Conservation (phyloP, 2,888 invertebrate species). For the Ethmia dodecea region DNA sequence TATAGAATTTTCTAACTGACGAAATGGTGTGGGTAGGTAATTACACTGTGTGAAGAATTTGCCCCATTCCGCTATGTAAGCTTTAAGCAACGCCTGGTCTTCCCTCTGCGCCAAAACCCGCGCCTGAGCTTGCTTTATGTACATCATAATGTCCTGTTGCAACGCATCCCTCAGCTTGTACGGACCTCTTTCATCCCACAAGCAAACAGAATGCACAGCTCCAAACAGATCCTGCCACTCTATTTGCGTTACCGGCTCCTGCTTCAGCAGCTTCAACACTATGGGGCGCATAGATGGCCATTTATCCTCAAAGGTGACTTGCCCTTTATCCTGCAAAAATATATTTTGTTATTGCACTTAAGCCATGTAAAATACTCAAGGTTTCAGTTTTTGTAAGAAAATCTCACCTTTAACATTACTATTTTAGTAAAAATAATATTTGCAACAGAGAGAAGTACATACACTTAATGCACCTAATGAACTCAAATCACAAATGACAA, state of each 20-base stretch:
- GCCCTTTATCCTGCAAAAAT: constrained; percentile 84
- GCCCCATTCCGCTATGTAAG: constrained; percentile 98
- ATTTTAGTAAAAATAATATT: constrained; percentile 3
- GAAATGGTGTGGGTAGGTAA: constrained; percentile 97
- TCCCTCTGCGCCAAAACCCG: constrained; percentile 94
- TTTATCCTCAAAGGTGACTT: constrained; percentile 94
- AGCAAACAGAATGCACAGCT: constrained; percentile 95
- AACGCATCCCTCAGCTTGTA: constrained; percentile 91
- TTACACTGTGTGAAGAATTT: constrained; percentile 99
- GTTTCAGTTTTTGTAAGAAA: background rate
- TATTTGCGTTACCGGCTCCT: constrained; percentile 93
- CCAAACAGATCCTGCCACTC: constrained; percentile 99
- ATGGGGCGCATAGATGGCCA: constrained; percentile 97
- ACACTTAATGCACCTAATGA: too few relatives aligned
- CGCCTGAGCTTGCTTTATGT: constrained; percentile 94
- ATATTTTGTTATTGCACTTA: too few relatives aligned
- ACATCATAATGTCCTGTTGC: constrained; percentile 94
- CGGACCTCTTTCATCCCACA: constrained; percentile 98
- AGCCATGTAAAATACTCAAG: background rate
- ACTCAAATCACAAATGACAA: too few relatives aligned
- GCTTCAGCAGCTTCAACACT: constrained; percentile 94
- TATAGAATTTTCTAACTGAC: constrained; percentile 92
- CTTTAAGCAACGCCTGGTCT: constrained; percentile 95
- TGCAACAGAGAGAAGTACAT: too few relatives aligned
- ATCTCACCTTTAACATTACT: constrained; percentile 47